Evolutionary conservation across 2,797 vertebrate genomes (phyloP), one percentile per base, ranked within the genome.

Genomic region (Protosalanx chinensis): DNA sequence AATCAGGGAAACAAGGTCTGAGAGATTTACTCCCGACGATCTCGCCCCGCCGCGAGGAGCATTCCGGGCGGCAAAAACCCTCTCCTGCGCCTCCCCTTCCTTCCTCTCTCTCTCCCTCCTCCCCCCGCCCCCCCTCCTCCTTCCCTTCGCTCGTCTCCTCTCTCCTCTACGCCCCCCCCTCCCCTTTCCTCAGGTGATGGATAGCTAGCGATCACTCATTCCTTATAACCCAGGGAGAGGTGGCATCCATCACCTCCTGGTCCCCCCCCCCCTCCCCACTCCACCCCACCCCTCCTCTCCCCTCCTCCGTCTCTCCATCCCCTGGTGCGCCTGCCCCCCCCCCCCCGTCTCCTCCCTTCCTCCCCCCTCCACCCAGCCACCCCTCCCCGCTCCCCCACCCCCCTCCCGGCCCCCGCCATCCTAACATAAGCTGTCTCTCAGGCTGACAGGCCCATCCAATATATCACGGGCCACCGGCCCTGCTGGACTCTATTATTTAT

Each of bases 401-500:
- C 72, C 75, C 72, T 65, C 56, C 74, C 49, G 64, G n/a, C n/a
- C 77, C 71, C 81, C 75, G 57, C 76, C 78, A 75, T 68, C 65
- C 64, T 57, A 72, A 72, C 83, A 86, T 83, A 84, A 84, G 75
- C 79, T 87, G 85, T 85, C 86, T 81, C 78, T 88, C 86, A 89
- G 58, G 68, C 53, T 89, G 80, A 87, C 85, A 90, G 83, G 77
- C 87, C 76, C 81, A 81, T 88, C 85, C 85, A 86, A 81, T 89
- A 88, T 75, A 89, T 88, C 85, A 91, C 73, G 87, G 86, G 76
- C 86, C 83, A 80, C 67, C 75, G 68, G 74, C 13, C 80, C 86
- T 83, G 73, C 78, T 89, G 88, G 81, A 90, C 91, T 92, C 84
- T 87, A 89, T 92, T 92, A 93, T 90, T 90, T 91, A 88, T 90